phyloP scores from a whole-genome alignment of 2,113 vertebrate species.

The Regulus satrapa region DNA sequence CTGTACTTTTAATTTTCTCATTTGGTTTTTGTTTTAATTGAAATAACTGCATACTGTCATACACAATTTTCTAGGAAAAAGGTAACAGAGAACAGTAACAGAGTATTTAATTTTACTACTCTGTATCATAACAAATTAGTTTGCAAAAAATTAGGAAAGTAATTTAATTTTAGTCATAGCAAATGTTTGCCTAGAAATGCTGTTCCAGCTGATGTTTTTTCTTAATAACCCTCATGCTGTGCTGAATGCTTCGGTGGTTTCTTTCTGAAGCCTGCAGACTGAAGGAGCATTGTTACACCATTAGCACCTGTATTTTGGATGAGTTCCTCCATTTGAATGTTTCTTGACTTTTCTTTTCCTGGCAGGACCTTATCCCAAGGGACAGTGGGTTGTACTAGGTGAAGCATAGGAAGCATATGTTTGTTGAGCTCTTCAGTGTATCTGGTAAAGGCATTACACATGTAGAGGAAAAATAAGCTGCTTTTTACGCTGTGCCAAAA shows the following conservation, averaged over 20 bases:
- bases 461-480: constrained; percentile 54
- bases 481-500: constrained; percentile 39
- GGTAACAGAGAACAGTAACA: not conserved
- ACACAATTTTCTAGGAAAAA: not conserved
- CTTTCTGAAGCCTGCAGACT: not conserved
- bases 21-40: not conserved
- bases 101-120: not conserved
- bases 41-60: not conserved
- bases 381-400: constrained; percentile 48
- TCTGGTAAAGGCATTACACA: constrained; percentile 65
- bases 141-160: not conserved
- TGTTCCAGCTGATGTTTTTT: not conserved
- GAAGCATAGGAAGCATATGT: constrained; percentile 55
- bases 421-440: constrained; percentile 36
- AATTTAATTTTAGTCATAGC: not conserved
- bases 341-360: not conserved
- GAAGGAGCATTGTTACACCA: not conserved
- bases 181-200: not conserved
- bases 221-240: not conserved
- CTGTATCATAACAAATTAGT: not conserved
- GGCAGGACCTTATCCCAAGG: constrained; percentile 26
- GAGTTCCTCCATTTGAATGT: not conserved
- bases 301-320: not conserved
- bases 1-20: not conserved
- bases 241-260: not conserved